Conservation (phyloP, 1,140 invertebrate genomes). For the Nasonia giraulti region DNA sequence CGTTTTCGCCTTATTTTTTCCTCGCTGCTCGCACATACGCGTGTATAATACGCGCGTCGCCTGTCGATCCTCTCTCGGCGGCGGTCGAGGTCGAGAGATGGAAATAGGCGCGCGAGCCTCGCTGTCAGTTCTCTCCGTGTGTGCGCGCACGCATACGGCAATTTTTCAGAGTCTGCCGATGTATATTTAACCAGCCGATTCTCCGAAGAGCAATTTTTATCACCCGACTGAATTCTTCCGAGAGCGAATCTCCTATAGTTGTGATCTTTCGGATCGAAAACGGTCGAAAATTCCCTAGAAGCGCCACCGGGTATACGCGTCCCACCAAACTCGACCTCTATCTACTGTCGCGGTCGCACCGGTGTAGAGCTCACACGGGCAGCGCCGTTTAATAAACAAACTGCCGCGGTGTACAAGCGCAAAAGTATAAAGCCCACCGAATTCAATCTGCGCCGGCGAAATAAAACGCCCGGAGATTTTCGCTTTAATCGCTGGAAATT, state of each 20-base stretch:
- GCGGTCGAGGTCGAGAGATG: slow-evolving; percentile 12
- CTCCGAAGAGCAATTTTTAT: slow-evolving; percentile 23
- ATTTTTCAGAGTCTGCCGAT: slow-evolving; percentile 15
- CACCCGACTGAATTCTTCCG: background rate
- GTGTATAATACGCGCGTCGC: slow-evolving; percentile 29
- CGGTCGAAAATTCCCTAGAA: too few relatives aligned
- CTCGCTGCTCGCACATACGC: background rate
- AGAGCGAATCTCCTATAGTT: background rate
- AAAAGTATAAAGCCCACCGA: background rate
- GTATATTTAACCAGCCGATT: slow-evolving; percentile 21
- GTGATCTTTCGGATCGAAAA: too few relatives aligned
- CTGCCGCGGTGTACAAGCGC: background rate
- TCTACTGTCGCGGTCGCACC: background rate
- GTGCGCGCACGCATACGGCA: background rate
- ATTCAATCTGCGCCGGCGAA: background rate
- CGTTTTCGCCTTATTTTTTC: slow-evolving; percentile 7
- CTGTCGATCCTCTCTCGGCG: slow-evolving; percentile 47
- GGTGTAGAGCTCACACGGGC: too few relatives aligned
- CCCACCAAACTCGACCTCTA: background rate
- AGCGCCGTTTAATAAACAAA: background rate
- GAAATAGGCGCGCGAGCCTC: slow-evolving; percentile 31
- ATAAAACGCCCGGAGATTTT: slow-evolving; percentile 7
- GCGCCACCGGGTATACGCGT: background rate
- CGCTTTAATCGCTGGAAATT: slow-evolving; percentile 18
- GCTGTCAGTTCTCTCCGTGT: background rate